These are phyloP conservation scores for Macrochelys suwanniensis DNA, from an alignment of 2,797 vertebrate genomes.

Conservation along the genomic window DNA sequence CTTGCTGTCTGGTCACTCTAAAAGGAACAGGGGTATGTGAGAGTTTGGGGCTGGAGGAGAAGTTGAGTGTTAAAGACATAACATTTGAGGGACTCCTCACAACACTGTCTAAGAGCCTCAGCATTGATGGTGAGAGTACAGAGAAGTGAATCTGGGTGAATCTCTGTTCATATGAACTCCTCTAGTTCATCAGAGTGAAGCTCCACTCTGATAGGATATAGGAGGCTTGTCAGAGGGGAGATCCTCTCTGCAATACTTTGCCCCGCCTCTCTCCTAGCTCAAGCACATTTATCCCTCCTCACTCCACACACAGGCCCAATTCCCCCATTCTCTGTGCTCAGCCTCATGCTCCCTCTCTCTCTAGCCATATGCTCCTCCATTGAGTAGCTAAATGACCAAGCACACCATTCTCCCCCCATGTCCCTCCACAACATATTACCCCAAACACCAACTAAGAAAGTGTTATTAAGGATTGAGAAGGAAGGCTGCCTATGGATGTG, in stretches of 20 bases:
- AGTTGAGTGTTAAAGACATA: background rate
- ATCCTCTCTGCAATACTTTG: background rate
- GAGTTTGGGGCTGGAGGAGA: background rate
- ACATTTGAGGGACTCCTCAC: background rate
- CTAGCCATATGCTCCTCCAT: background rate
- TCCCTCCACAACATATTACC: background rate
- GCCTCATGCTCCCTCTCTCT: background rate
- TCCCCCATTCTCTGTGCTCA: background rate
- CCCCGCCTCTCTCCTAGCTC: background rate
- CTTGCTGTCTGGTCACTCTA: no score
- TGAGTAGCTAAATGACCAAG: background rate
- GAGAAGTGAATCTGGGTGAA: background rate
- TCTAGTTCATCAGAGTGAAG: background rate
- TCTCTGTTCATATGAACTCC: background rate
- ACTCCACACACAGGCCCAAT: background rate
- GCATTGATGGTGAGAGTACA: rapidly evolving
- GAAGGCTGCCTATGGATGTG: background rate
- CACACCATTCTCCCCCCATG: background rate
- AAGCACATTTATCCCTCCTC: background rate
- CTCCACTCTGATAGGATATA: background rate
- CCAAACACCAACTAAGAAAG: background rate
- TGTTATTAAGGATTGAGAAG: background rate
- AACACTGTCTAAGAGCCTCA: background rate
- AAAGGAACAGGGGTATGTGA: background rate
- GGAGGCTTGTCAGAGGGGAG: background rate